Conservation (phyloP, 1,140 invertebrate species). For the Lepeophtheirus salmonis region DNA sequence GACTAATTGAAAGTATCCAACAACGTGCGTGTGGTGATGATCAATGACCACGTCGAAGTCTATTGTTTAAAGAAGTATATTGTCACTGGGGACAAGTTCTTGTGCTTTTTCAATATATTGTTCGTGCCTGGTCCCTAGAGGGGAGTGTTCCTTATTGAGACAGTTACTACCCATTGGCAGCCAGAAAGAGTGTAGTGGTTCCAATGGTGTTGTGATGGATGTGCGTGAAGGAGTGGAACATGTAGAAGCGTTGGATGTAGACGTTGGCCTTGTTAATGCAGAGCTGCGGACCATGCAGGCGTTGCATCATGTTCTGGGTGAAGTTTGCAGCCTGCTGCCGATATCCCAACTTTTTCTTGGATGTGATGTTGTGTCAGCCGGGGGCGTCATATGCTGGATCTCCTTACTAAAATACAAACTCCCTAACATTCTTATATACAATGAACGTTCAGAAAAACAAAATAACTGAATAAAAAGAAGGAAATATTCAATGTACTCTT, state of each 20-base stretch:
- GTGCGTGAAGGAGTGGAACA: conserved; percentile 70
- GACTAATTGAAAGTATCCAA: conserved; percentile 78
- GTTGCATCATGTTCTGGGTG: conserved; percentile 92
- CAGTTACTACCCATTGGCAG: conserved; percentile 93
- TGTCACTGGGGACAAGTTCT: conserved; percentile 86
- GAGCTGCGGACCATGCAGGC: conserved; percentile 66
- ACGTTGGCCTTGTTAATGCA: conserved; percentile 89
- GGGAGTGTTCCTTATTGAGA: conserved; percentile 36
- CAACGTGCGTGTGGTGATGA: conserved; percentile 90
- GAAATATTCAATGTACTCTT: no score
- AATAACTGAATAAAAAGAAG: no score
- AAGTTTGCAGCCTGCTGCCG: conserved; percentile 89
- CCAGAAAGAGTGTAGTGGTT: conserved; percentile 71
- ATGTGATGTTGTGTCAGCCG: conserved; percentile 63
- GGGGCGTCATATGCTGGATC: conserved; percentile 59
- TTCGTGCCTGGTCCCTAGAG: conserved; percentile 49
- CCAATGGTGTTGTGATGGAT: conserved; percentile 64
- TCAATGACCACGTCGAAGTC: conserved; percentile 92
- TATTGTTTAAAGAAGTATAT: conserved; percentile 79
- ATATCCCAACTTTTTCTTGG: conserved; percentile 76
- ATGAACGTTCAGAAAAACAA: no score
- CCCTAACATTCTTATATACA: no score
- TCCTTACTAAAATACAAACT: conserved; percentile 87
- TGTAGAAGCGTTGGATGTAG: conserved; percentile 96
- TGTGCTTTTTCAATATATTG: conserved; percentile 52